phyloP scores from a whole-genome alignment of 2,113 vertebrate genomes.

The Myanophis thanlyinensis region DNA sequence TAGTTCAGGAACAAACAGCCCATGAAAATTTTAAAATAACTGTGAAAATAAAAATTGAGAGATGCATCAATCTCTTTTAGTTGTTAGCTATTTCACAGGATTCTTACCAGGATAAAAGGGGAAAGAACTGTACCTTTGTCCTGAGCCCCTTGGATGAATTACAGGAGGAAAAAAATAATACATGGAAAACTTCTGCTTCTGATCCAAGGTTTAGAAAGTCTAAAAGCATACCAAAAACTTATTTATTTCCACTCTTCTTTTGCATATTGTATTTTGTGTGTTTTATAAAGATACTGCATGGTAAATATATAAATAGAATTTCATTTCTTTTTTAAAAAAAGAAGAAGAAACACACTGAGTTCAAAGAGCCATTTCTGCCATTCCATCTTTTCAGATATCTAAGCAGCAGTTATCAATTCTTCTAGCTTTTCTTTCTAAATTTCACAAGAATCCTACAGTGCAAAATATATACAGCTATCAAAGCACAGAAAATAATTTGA shows the following conservation, averaged over 20 bases:
- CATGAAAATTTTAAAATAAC: background rate
- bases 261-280: background rate
- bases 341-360: constrained; percentile 28
- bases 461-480: constrained; percentile 61
- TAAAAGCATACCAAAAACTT: background rate
- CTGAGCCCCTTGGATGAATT: background rate
- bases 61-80: background rate
- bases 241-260: background rate
- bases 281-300: background rate
- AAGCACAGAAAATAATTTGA: constrained; percentile 62
- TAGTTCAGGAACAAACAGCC: background rate
- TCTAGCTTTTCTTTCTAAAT: constrained; percentile 37
- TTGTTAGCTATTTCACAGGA: background rate
- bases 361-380: constrained; percentile 48
- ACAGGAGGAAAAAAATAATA: background rate
- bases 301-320: background rate
- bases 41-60: background rate
- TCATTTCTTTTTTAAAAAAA: background rate
- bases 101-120: background rate
- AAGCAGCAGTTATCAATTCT: constrained; percentile 62
- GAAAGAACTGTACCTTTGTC: background rate
- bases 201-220: background rate
- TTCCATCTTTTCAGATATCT: constrained; percentile 47
- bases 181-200: background rate
- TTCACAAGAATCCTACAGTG: constrained; percentile 47